Conservation (phyloP, 2,113 vertebrate genomes). For the Centropus bengalensis region DNA sequence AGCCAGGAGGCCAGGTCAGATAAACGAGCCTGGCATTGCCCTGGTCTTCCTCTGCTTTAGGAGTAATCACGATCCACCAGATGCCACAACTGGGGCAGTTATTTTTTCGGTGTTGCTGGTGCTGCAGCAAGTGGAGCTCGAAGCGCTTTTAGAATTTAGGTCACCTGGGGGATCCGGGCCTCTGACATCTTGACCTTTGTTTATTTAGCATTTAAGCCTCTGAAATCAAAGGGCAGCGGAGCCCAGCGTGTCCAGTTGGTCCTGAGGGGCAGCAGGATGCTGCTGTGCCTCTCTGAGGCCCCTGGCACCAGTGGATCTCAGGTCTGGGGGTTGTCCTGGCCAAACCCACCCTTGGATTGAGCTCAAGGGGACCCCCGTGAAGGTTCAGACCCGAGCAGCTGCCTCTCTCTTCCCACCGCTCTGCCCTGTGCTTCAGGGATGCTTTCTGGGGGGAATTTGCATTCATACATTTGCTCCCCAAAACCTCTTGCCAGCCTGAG, state of each 20-base stretch:
- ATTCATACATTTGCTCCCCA: not conserved
- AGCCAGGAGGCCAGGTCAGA: not conserved
- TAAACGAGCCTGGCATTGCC: not conserved
- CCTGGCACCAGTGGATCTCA: fast-evolving
- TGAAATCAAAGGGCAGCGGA: not conserved
- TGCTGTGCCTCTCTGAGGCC: fast-evolving
- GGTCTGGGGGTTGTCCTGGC: not conserved
- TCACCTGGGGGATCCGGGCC: slow-evolving; percentile 61
- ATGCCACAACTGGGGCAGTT: not conserved
- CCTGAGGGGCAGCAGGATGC: not conserved
- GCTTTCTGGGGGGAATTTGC: not conserved
- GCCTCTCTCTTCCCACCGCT: not conserved
- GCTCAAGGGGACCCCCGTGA: not conserved
- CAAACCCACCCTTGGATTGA: not conserved
- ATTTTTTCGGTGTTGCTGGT: not conserved
- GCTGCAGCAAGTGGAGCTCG: not conserved
- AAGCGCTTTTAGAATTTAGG: slow-evolving; percentile 72
- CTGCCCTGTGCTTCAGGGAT: not conserved
- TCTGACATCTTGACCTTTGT: slow-evolving; percentile 56
- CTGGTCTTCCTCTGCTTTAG: not conserved
- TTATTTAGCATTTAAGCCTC: slow-evolving; percentile 57
- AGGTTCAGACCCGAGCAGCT: not conserved
- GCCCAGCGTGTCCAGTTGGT: not conserved
- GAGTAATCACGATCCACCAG: not conserved
- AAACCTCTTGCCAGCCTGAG: not conserved